phyloP scores from a whole-genome alignment of 2,113 vertebrate species.

The Amphiprion percula region DNA sequence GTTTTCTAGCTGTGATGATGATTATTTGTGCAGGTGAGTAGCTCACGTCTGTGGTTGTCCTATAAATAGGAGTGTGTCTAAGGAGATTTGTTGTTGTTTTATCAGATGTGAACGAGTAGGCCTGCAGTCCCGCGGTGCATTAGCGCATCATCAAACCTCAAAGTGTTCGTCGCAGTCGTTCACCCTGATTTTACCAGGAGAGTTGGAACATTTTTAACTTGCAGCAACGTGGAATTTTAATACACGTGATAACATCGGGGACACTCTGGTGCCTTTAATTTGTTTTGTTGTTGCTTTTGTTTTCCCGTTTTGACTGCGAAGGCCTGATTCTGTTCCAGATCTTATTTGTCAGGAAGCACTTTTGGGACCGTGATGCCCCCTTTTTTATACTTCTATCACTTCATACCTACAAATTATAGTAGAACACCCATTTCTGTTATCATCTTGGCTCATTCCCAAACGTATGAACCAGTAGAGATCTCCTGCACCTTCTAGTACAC shows the following conservation, averaged over 20 bases:
- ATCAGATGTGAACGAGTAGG: conserved; percentile 39
- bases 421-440: too few relatives aligned
- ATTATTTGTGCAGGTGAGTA: not conserved
- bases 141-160: conserved; percentile 22
- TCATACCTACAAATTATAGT: too few relatives aligned
- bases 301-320: not conserved
- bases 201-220: conserved; percentile 13
- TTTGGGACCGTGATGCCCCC: too few relatives aligned
- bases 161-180: conserved; percentile 34
- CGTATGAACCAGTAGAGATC: too few relatives aligned
- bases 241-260: conserved; percentile 13
- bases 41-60: not conserved
- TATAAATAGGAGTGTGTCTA: conserved; percentile 10
- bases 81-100: conserved; percentile 38
- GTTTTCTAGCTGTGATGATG: not conserved
- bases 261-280: not conserved
- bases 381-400: too few relatives aligned
- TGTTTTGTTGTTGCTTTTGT: conserved; percentile 16
- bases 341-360: not conserved
- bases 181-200: conserved; percentile 12
- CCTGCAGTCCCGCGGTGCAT: not conserved
- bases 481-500: too few relatives aligned
- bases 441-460: too few relatives aligned
- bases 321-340: conserved; percentile 1
- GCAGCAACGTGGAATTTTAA: conserved; percentile 34